Conservation (phyloP, 1,140 invertebrate species). For the Neuroterus valhalla region DNA sequence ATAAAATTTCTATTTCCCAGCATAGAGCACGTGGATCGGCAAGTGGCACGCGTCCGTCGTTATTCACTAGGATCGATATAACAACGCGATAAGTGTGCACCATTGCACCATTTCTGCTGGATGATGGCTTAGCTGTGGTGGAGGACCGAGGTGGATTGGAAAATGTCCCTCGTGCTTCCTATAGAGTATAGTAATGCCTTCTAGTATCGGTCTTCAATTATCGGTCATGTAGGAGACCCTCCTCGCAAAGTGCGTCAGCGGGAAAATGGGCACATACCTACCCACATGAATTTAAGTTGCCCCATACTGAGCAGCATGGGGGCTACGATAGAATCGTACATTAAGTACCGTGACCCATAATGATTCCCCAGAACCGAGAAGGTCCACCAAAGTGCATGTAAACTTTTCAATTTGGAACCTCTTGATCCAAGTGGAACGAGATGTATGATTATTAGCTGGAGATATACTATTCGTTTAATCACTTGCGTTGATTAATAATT, state of each 20-base stretch:
- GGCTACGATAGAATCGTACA: not conserved
- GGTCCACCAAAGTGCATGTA: conserved; percentile 12
- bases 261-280: not conserved
- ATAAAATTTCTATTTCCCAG: conserved; percentile 27
- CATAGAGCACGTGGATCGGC: conserved; percentile 26
- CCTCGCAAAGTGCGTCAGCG: conserved; percentile 7
- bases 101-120: not conserved
- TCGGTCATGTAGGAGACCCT: conserved; percentile 35
- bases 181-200: conserved; percentile 51
- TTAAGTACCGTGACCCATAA: conserved; percentile 25
- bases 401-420: conserved; percentile 4
- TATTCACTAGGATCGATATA: conserved; percentile 58
- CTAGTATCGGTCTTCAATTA: conserved; percentile 56
- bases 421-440: not conserved
- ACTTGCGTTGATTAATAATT: no score
- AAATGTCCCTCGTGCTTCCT: conserved; percentile 49
- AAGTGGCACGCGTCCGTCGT: conserved; percentile 51
- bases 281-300: conserved; percentile 8
- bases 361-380: not conserved
- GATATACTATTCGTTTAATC: not conserved
- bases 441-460: not conserved
- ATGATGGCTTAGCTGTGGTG: conserved; percentile 38
- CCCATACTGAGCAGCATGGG: not conserved
- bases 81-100: conserved; percentile 54
- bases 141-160: conserved; percentile 44